phyloP scores from a whole-genome alignment of 2,888 invertebrate species.

The Drosophila infuscata region DNA sequence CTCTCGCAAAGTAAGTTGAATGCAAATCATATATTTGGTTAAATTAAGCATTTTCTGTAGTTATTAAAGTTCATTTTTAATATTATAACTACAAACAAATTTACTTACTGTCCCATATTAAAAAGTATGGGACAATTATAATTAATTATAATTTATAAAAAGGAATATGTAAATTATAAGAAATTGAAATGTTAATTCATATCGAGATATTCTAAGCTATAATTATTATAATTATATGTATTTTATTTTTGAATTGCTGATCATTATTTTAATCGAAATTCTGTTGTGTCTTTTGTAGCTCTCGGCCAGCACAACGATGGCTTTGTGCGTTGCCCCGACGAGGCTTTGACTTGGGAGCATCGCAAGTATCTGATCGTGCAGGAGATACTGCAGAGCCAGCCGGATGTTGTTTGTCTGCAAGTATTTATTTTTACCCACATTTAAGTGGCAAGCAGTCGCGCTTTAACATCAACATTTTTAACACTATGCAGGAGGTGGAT shows the following conservation, averaged over 20 bases:
- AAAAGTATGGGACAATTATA: not conserved
- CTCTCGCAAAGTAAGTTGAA: slow-evolving; percentile 88
- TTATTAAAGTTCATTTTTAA: not conserved
- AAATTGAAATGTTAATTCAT: too few species aligned
- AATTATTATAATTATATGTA: not conserved
- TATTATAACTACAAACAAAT: not conserved
- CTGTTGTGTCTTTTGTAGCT: slow-evolving; percentile 85
- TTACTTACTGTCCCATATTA: not conserved
- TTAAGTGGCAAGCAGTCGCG: slow-evolving; percentile 30
- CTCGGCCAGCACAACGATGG: slow-evolving; percentile 90
- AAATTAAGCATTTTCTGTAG: not conserved
- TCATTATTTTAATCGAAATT: not conserved
- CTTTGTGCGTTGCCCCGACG: slow-evolving; percentile 89
- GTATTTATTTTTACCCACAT: slow-evolving; percentile 82
- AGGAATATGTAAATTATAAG: not conserved
- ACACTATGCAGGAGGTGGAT: slow-evolving; percentile 88
- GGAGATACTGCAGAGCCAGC: slow-evolving; percentile 89
- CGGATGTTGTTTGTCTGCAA: slow-evolving; percentile 90
- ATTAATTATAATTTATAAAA: not conserved
- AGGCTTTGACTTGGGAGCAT: slow-evolving; percentile 89
- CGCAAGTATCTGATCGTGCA: slow-evolving; percentile 89
- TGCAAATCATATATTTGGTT: not conserved
- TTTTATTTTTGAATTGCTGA: not conserved
- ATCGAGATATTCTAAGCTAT: not conserved
- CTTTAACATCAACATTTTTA: slow-evolving; percentile 51